Percentiles rank a stretch among this genome's conserved stretches.
Conservation (phyloP, 2,113 vertebrate genomes). For the Anhinga rufa region DNA sequence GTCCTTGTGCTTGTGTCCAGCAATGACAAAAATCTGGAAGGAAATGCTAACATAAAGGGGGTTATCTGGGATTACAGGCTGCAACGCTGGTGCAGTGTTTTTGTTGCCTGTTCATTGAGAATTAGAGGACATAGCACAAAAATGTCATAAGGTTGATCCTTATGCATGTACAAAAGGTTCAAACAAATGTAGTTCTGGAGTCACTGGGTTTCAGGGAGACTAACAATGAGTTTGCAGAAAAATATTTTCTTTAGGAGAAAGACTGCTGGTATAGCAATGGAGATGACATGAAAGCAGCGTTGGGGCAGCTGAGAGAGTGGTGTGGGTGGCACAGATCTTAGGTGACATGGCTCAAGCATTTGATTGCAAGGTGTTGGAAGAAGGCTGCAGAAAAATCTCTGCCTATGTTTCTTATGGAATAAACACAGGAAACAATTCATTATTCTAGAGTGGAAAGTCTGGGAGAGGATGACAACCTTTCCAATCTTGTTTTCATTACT, state of each 20-base stretch:
- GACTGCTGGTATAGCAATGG: background rate
- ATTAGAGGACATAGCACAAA: background rate
- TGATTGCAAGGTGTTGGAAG: background rate
- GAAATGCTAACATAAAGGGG: background rate
- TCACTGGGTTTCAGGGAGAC: background rate
- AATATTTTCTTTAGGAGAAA: background rate
- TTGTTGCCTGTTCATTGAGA: background rate
- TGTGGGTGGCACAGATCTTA: background rate
- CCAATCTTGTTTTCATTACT: background rate
- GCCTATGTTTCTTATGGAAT: background rate
- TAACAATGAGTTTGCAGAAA: background rate
- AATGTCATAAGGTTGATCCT: background rate
- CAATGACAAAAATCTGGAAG: conserved; percentile 8
- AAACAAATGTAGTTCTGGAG: background rate
- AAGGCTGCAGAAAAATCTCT: background rate
- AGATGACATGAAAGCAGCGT: background rate
- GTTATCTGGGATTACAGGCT: background rate
- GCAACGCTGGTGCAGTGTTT: background rate
- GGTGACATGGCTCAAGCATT: background rate
- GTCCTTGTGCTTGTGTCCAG: background rate
- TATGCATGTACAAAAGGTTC: background rate
- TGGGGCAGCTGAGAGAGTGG: background rate
- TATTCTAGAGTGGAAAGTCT: background rate
- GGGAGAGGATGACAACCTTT: background rate
- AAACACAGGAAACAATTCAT: background rate